Evolutionary conservation across 2,113 vertebrate species (phyloP), one percentile per base, ranked within the genome.

Genomic region (Semnornis frantzii): DNA sequence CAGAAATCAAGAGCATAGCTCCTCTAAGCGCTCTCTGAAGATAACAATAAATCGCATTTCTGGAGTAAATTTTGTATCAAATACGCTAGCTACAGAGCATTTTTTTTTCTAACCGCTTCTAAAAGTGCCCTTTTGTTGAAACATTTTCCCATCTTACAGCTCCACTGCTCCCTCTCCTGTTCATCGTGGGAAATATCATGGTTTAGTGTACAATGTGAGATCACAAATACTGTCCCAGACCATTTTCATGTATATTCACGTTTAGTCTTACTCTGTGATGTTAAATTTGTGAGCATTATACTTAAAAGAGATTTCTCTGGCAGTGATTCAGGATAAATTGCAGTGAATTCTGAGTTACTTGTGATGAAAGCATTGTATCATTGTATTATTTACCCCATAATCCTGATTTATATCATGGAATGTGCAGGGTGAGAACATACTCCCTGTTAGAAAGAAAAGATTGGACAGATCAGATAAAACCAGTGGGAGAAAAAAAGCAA

Each of bases 191-290:
- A 54, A 48, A 6, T 81, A 1, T 0, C 3, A 2, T 65, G 30
- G 13, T 7, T 60, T 0, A 5, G 13, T 4, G 23, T 28, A 11
- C 6, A 1, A 0, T 12, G 5, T 24, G 8, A 27, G 27, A 10
- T 3, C 9, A 9, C 10, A 85, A 69, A 39, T 87, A 19, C 30
- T 82, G 21, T n/a, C 24, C 20, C 18, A 8, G 28, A 28, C 33
- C 15, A 28, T 66, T 87, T 92, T 42, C 5, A 31, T 9, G 33
- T 7, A 20, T 64, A 59, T 12, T 80, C 64, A 34, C 46, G 33
- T 30, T 15, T 17, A 33, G 30, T 33, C 15, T 68, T 82, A 76
- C 4, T 70, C 25, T 34, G 4, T 60, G 23, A 57, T 44, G 17
- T 31, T 50, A 63, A 42, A 44, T 57, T 37, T 65, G 13, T 66